These are phyloP conservation scores for Suncus etruscus DNA, from an alignment of 2,113 vertebrate genomes.

Conservation along the genomic window DNA sequence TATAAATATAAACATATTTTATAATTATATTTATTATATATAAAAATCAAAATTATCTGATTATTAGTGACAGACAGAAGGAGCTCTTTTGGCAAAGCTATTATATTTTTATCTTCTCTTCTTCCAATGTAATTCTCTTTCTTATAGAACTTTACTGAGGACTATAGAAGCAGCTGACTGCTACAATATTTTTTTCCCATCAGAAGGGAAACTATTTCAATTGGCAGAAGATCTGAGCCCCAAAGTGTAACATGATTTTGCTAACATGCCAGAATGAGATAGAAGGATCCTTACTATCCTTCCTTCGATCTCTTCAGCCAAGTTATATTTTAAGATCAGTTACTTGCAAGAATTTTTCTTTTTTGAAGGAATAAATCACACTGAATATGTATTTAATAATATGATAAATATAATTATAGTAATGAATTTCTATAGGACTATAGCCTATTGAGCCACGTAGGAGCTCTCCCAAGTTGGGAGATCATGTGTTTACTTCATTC, in stretches of 20 bases:
- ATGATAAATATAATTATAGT: background rate
- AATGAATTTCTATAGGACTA: conserved; percentile 11
- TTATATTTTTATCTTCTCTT: background rate
- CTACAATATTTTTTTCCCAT: background rate
- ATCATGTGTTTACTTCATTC: too few species aligned
- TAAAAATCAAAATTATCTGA: conserved; percentile 40
- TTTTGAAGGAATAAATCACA: background rate
- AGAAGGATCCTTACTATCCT: background rate
- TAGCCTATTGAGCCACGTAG: too few species aligned
- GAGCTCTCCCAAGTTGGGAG: too few species aligned
- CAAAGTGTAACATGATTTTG: conserved; percentile 46
- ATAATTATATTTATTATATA: conserved; percentile 27
- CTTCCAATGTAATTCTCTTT: background rate
- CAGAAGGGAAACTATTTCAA: conserved; percentile 33
- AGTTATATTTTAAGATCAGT: conserved; percentile 14
- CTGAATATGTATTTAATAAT: conserved; percentile 15
- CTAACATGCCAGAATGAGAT: conserved; percentile 11
- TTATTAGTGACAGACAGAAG: conserved; percentile 46
- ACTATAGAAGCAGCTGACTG: background rate
- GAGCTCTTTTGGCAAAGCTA: conserved; percentile 1
- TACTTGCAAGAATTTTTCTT: background rate
- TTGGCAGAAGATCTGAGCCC: conserved; percentile 12
- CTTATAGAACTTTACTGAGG: background rate
- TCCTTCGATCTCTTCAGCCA: conserved; percentile 3
- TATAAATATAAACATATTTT: too few species aligned